Conservation (phyloP, 1,140 invertebrate species). For the Micrasema minimum region DNA sequence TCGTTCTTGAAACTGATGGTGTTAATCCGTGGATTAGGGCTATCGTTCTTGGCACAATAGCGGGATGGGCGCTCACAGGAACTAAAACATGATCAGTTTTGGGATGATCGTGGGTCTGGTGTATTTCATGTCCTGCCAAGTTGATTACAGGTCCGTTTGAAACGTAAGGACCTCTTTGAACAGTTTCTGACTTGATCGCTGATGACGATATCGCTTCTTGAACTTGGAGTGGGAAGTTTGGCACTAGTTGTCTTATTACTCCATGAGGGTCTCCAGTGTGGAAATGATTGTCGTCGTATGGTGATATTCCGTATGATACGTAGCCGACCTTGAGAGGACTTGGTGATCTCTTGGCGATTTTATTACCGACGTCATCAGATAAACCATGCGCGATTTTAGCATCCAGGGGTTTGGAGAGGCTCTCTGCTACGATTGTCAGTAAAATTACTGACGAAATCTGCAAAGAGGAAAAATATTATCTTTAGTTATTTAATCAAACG, state of each 20-base stretch:
- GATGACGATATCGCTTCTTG: conserved; percentile 25
- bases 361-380: not conserved
- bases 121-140: conserved; percentile 35
- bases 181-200: conserved; percentile 28
- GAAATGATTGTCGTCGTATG: no score
- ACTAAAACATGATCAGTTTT: conserved; percentile 26
- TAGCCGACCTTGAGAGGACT: conserved; percentile 24
- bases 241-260: not conserved
- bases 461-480: no score
- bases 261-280: not conserved
- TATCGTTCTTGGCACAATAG: conserved; percentile 6
- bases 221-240: conserved; percentile 6
- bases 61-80: not conserved
- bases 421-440: conserved; percentile 18
- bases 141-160: conserved; percentile 40
- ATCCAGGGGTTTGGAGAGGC: conserved; percentile 23
- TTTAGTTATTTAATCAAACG: no score
- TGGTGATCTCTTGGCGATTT: conserved; percentile 26
- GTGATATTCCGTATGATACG: conserved; percentile 23
- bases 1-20: conserved; percentile 34
- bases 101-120: conserved; percentile 38
- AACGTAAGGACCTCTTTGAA: conserved; percentile 39
- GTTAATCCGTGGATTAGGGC: conserved; percentile 24
- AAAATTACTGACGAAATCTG: conserved; percentile 22
- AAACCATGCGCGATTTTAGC: not conserved